Evolutionary conservation across 1,140 invertebrate genomes (phyloP).

Genomic region (Uloborus diversus): DNA sequence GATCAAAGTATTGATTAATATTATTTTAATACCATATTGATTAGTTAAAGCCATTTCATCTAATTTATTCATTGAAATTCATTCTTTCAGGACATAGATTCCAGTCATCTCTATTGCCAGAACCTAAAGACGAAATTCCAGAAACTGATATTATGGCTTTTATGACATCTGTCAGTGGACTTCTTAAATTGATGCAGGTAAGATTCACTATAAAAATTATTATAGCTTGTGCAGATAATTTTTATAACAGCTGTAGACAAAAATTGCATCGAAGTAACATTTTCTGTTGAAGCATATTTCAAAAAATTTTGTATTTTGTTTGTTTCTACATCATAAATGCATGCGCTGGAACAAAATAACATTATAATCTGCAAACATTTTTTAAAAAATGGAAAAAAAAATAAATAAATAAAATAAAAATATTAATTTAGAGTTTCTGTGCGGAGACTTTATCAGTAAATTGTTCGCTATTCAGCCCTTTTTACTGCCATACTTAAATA

Average conservation of each 20-base stretch:
- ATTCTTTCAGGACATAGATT: slow-evolving; percentile 35
- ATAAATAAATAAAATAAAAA: too few species aligned
- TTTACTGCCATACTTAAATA: too few species aligned
- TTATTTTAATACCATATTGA: too few species aligned
- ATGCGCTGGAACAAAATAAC: too few species aligned
- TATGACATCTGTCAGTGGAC: slow-evolving; percentile 81
- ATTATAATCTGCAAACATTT: too few species aligned
- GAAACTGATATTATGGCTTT: slow-evolving; percentile 90
- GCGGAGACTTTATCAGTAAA: too few species aligned
- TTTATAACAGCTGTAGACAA: slow-evolving; percentile 9
- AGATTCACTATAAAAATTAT: slow-evolving; percentile 13
- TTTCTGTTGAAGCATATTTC: neutral
- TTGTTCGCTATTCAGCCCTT: too few species aligned
- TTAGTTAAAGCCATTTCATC: neutral
- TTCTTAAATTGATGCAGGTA: slow-evolving; percentile 86
- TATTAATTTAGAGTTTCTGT: neutral
- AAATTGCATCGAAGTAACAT: neutral
- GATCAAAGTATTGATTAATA: too few species aligned
- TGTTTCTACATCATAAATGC: too few species aligned
- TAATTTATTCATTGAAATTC: too few species aligned
- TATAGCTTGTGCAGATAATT: neutral
- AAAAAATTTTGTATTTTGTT: neutral
- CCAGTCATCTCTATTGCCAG: slow-evolving; percentile 46
- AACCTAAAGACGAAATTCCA: slow-evolving; percentile 59
- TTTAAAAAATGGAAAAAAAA: too few species aligned